Conservation (phyloP, 2,888 invertebrate genomes). For the Drosophila nr. perissopoda region DNA sequence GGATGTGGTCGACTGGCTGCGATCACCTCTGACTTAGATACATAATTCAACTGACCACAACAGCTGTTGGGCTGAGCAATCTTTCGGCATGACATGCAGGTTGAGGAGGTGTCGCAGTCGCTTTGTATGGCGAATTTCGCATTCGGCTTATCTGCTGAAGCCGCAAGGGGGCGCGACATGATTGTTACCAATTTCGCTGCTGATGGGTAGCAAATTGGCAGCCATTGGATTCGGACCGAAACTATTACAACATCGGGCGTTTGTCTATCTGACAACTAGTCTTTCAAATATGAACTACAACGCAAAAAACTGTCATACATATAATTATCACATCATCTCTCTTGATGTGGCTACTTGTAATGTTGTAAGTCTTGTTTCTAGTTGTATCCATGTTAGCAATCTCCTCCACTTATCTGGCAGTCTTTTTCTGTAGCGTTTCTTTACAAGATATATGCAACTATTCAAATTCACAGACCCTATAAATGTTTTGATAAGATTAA, state of each 20-base stretch:
- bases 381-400: background rate
- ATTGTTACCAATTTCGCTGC: constrained; percentile 40
- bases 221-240: constrained; percentile 31
- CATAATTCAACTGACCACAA: constrained; percentile 7
- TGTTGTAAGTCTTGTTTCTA: background rate
- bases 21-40: constrained; percentile 1
- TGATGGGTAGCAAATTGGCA: constrained; percentile 40
- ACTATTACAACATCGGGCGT: constrained; percentile 35
- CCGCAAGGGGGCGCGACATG: constrained; percentile 25
- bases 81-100: background rate
- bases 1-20: constrained; percentile 11
- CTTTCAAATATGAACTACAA: constrained; percentile 33
- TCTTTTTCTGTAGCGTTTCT: background rate
- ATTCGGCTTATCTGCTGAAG: constrained; percentile 24
- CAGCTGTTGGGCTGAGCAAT: background rate
- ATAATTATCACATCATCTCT: background rate
- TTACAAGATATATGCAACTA: background rate
- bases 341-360: background rate
- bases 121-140: constrained; percentile 8
- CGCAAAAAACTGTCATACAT: background rate
- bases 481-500: background rate
- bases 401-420: background rate
- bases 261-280: constrained; percentile 12
- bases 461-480: background rate
- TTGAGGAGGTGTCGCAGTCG: background rate